Conservation (phyloP, 2,888 invertebrate species). For the Julus scanicus region DNA sequence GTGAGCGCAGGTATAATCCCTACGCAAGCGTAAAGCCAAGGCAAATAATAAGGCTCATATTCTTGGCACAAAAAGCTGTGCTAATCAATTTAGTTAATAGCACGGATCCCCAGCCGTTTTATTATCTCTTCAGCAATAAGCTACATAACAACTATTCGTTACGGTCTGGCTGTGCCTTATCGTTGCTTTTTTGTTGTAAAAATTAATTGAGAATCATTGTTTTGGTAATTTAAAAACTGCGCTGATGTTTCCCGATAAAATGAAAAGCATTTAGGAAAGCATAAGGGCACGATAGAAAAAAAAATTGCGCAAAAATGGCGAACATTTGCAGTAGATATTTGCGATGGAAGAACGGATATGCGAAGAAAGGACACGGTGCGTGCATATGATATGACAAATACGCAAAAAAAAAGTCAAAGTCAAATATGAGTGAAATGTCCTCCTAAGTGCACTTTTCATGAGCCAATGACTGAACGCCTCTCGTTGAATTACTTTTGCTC, state of each 20-base stretch:
- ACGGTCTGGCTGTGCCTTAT: constrained; percentile 45
- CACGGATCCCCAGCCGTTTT: constrained; percentile 22
- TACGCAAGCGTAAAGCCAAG: neutral
- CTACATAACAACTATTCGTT: constrained; percentile 46
- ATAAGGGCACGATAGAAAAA: neutral
- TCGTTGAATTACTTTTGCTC: neutral
- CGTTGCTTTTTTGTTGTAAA: constrained; percentile 1
- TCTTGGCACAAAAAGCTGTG: constrained; percentile 41
- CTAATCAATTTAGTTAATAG: constrained; percentile 23
- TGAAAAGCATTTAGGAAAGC: neutral
- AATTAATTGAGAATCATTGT: constrained; percentile 32
- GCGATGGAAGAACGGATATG: neutral
- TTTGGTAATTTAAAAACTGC: constrained; percentile 1
- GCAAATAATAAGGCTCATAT: neutral
- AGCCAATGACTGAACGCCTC: neutral
- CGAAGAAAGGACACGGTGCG: neutral
- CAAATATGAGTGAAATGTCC: constrained; percentile 1
- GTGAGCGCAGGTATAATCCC: neutral
- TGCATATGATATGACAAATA: neutral
- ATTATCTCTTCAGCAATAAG: constrained; percentile 25
- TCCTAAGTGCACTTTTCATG: neutral
- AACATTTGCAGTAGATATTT: neutral
- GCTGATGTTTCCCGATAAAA: neutral
- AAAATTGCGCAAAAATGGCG: neutral
- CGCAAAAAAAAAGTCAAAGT: neutral